phyloP scores from a whole-genome alignment of 2,113 vertebrate species.

The Mesocricetus auratus region DNA sequence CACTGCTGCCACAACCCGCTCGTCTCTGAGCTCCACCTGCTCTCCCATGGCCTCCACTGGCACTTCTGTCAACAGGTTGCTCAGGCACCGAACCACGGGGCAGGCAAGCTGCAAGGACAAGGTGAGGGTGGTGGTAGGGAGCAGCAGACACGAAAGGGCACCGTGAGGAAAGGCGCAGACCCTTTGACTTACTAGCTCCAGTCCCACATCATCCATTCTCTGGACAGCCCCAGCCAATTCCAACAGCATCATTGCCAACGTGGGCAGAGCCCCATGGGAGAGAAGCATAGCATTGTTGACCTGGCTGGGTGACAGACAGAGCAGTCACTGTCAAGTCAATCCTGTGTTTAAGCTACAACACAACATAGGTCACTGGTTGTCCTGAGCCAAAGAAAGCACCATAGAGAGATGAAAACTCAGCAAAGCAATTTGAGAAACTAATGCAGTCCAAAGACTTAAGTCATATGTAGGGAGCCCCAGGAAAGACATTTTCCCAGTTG shows the following conservation, averaged over 20 bases:
- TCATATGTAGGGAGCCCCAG: background rate
- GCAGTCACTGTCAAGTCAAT: background rate
- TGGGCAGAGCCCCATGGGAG: conserved; percentile 85
- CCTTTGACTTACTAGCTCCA: conserved; percentile 92
- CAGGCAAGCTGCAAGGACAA: conserved; percentile 89
- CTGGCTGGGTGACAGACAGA: conserved; percentile 83
- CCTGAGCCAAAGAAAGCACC: background rate
- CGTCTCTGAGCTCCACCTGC: conserved; percentile 81
- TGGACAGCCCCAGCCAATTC: conserved; percentile 88
- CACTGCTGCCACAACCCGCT: conserved; percentile 88
- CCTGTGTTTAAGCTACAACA: background rate
- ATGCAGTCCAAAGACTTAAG: background rate
- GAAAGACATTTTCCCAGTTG: conserved; percentile 32
- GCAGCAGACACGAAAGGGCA: background rate
- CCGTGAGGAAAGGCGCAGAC: background rate
- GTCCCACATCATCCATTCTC: conserved; percentile 81
- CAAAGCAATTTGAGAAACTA: conserved; percentile 37
- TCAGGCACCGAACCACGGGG: conserved; percentile 94
- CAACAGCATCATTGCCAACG: conserved; percentile 89
- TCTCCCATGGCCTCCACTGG: conserved; percentile 60
- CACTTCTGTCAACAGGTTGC: conserved; percentile 91
- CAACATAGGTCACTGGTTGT: background rate
- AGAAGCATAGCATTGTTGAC: conserved; percentile 85
- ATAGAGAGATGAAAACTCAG: background rate
- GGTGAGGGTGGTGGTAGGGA: conserved; percentile 73